Conservation (phyloP, 2,797 vertebrate genomes). For the Oreochromis grahami region DNA sequence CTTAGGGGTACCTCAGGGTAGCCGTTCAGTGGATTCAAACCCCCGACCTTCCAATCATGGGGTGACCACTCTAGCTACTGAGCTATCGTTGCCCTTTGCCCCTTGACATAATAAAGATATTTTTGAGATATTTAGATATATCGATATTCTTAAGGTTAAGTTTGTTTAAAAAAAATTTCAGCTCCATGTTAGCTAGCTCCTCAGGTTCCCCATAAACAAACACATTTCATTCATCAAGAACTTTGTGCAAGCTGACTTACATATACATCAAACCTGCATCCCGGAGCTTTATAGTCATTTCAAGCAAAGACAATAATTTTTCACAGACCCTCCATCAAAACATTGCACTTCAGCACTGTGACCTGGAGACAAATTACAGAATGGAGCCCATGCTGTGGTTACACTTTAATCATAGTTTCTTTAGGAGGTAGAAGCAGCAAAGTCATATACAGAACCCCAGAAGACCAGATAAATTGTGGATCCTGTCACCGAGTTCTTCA, state of each 20-base stretch:
- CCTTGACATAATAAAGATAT: background rate
- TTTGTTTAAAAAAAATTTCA: background rate
- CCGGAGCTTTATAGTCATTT: conserved; percentile 4
- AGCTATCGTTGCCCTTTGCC: background rate
- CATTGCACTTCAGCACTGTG: background rate
- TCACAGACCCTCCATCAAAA: conserved; percentile 18
- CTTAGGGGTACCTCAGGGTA: too few relatives aligned
- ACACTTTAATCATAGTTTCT: conserved; percentile 31
- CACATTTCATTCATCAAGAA: conserved; percentile 13
- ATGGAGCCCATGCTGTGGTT: conserved; percentile 24
- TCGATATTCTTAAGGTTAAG: background rate
- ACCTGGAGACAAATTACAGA: conserved; percentile 34
- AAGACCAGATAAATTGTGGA: conserved; percentile 14
- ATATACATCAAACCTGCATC: conserved; percentile 19
- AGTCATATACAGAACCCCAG: background rate
- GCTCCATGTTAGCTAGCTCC: background rate
- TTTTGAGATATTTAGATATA: background rate
- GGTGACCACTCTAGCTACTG: background rate
- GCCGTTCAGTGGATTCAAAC: background rate
- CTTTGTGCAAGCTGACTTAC: conserved; percentile 29
- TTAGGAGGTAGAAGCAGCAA: background rate
- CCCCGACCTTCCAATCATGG: background rate
- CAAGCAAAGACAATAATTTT: conserved; percentile 15
- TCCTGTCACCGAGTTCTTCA: conserved; percentile 28
- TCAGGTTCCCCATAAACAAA: conserved; percentile 14